These are phyloP conservation scores for Apogon talboti DNA, from an alignment of 2,797 vertebrate genomes.

Conservation along the genomic window DNA sequence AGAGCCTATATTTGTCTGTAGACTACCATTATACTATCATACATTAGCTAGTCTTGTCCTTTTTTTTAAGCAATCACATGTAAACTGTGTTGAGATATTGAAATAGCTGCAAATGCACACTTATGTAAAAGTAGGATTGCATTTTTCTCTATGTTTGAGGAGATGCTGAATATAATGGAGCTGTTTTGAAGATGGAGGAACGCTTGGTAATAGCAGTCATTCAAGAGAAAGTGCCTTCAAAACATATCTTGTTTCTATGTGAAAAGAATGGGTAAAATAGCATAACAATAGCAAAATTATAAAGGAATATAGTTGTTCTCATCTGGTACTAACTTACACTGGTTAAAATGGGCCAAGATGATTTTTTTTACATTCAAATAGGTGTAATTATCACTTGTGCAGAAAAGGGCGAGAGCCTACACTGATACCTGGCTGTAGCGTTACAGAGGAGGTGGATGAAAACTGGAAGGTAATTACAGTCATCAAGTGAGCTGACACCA, in stretches of 20 bases:
- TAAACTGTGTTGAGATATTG: conserved; percentile 1
- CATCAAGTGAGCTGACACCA: conserved; percentile 32
- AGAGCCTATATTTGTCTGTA: background rate
- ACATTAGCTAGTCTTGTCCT: background rate
- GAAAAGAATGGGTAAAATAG: background rate
- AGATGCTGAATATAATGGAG: background rate
- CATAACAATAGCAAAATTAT: background rate
- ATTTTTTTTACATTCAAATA: conserved; percentile 12
- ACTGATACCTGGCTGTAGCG: conserved; percentile 25
- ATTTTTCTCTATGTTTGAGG: conserved; percentile 1
- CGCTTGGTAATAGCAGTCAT: background rate
- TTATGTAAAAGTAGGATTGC: background rate
- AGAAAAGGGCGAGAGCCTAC: conserved; percentile 8
- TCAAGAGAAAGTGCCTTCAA: conserved; percentile 23
- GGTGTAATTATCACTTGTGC: conserved; percentile 23
- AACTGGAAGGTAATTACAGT: conserved; percentile 48
- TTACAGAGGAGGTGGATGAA: conserved; percentile 24
- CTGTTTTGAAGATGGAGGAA: conserved; percentile 2
- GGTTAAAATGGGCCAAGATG: conserved; percentile 13
- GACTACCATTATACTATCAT: background rate
- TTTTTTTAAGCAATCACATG: background rate
- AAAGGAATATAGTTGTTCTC: background rate
- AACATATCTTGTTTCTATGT: conserved; percentile 4
- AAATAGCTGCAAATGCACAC: background rate
- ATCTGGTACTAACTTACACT: background rate